Conservation (phyloP, 2,113 vertebrate genomes). For the Boleophthalmus pectinirostris region DNA sequence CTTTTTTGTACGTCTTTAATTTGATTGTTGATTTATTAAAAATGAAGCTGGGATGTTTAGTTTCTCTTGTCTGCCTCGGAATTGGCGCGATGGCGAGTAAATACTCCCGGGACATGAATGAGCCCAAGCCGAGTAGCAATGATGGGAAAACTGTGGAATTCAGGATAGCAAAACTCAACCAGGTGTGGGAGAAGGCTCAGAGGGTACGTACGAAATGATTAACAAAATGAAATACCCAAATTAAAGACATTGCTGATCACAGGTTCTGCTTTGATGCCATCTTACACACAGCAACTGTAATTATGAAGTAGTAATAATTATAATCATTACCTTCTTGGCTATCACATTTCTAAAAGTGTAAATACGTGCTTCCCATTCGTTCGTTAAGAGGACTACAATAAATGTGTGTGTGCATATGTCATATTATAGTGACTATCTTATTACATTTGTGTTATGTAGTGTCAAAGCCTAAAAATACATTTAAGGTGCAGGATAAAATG, state of each 20-base stretch:
- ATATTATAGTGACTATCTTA: neutral
- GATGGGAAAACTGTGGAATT: slow-evolving; percentile 79
- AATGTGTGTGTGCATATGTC: neutral
- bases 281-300: neutral
- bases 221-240: neutral
- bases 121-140: slow-evolving; percentile 59
- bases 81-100: slow-evolving; percentile 76
- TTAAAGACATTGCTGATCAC: neutral
- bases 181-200: slow-evolving; percentile 93
- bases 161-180: slow-evolving; percentile 88
- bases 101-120: slow-evolving; percentile 87
- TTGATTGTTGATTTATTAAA: neutral
- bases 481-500: neutral
- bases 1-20: neutral
- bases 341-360: too few relatives aligned
- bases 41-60: slow-evolving; percentile 52
- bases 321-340: too few relatives aligned
- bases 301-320: too few relatives aligned
- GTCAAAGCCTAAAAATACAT: neutral
- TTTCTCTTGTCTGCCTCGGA: slow-evolving; percentile 47
- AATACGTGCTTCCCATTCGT: neutral
- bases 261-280: neutral
- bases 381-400: neutral
- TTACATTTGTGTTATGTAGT: neutral
- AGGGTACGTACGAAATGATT: slow-evolving; percentile 77